Base-by-base conservation (phyloP, 2,113 vertebrate species). In the Poicephalus gulielmi region DNA sequence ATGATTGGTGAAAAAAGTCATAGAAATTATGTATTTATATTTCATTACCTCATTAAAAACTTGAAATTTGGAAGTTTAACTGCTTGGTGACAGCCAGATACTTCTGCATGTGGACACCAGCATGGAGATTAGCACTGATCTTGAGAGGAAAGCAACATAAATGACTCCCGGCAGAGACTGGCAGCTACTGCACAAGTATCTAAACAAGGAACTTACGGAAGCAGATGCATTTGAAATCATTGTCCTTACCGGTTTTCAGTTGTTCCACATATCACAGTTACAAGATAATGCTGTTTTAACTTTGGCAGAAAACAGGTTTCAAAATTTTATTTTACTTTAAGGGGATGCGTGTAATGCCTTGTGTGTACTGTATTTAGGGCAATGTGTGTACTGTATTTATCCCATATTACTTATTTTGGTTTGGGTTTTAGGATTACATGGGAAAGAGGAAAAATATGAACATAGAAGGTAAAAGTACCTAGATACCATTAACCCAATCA, bases 111-210 rank as follows among this genome's bases (percentile, higher is more conserved):
- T 7, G 1, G 16, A 44, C 31, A 25, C 15, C 27, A 19, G 3
- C 3, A 2, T 49, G 44, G 39, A 74, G 33, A 8, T 31, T 31
- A 47, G 46, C 25, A 23, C 9, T 15, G 6, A 41, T 73, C 35
- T 94, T 1, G 1, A 37, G 35, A 69, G 46, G 18, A 9, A 37
- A 0, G 0, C 15, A 43, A 27, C 22, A 18, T 3, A n/a, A 9
- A 2, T 25, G 20, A 44, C 11, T 75, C 17, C 17, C 5, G 10
- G 28, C 33, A 41, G 30, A n/a, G 11, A 57, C 33, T 37, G 4
- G 18, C 33, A 59, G 13, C 67, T 76, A 18, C 13, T 55, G 8
- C 13, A 13, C 24, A 35, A 31, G 24, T 44, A 39, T 14, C 6
- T 33, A 71, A 55, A 11, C 30, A 28, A 57, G 63, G 17, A 83